Percentiles rank a stretch among this genome's conserved stretches.
These are phyloP conservation scores for Notolabrus celidotus DNA, from an alignment of 2,797 vertebrate species.

Conservation along the genomic window DNA sequence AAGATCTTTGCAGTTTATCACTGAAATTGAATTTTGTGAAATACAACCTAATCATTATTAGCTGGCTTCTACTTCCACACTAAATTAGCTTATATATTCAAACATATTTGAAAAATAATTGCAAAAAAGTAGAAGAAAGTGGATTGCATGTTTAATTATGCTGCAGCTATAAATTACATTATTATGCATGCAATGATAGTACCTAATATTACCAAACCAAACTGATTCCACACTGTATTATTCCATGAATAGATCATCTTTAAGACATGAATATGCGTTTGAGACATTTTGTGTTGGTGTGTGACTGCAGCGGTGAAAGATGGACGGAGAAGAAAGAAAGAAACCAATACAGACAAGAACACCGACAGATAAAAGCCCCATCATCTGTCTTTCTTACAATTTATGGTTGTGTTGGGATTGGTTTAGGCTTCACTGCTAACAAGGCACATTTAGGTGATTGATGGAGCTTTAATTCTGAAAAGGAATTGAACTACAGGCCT, in stretches of 20 bases:
- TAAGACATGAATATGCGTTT: constrained; percentile 28
- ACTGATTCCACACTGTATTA: constrained; percentile 43
- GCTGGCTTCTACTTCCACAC: constrained; percentile 38
- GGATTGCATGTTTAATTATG: constrained; percentile 65
- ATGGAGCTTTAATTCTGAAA: constrained; percentile 77
- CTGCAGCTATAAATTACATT: constrained; percentile 35
- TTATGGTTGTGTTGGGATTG: constrained; percentile 72
- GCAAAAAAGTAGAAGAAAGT: constrained; percentile 53
- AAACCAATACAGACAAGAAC: constrained; percentile 28
- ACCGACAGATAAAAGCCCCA: constrained; percentile 48
- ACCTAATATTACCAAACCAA: constrained; percentile 56
- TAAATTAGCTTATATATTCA: constrained; percentile 4
- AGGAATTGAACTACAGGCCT: constrained; percentile 78
- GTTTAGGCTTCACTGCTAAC: constrained; percentile 68
- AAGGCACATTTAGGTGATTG: constrained; percentile 72
- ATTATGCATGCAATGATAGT: constrained; percentile 40
- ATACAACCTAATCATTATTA: constrained; percentile 69
- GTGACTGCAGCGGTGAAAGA: constrained; percentile 23
- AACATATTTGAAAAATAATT: constrained; percentile 51
- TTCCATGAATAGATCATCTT: constrained; percentile 19
- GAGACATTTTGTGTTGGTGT: constrained; percentile 5
- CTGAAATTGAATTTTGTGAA: constrained; percentile 72
- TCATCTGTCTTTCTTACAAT: constrained; percentile 73
- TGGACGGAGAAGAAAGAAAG: constrained; percentile 3
- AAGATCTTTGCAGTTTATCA: constrained; percentile 69